Percentiles rank a stretch among this genome's conserved stretches.
Conservation (phyloP, 2,888 invertebrate species). For the Dorcus parallelipipedus region DNA sequence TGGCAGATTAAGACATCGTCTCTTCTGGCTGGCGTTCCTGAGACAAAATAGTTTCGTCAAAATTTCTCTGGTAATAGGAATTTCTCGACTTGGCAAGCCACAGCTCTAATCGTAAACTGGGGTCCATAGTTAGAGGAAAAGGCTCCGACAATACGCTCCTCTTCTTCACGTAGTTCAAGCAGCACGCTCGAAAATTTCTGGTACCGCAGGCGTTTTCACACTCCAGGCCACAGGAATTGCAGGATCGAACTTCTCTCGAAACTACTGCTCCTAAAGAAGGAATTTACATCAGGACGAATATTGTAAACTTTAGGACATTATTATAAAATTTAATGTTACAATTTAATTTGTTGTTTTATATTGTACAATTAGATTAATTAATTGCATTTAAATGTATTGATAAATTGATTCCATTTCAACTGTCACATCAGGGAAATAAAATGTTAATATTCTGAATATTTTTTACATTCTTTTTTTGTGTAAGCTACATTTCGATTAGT, state of each 20-base stretch:
- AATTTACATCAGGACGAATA: no score
- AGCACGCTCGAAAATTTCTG: constrained; percentile 66
- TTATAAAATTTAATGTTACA: not conserved
- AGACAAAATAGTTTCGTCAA: constrained; percentile 12
- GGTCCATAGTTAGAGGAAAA: constrained; percentile 37
- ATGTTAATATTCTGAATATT: no score
- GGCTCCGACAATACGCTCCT: constrained; percentile 45
- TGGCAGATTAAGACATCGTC: not conserved
- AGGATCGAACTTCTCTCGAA: constrained; percentile 40
- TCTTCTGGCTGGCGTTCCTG: constrained; percentile 9
- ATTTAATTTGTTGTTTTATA: not conserved
- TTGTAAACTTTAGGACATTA: no score
- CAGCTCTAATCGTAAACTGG: constrained; percentile 41
- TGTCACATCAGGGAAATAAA: no score
- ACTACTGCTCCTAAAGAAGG: constrained; percentile 4
- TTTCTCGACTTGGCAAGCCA: constrained; percentile 43
- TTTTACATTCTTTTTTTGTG: no score
- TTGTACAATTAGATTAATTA: not conserved
- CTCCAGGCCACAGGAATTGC: constrained; percentile 67
- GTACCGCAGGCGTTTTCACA: constrained; percentile 67
- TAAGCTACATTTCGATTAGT: no score
- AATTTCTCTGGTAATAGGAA: constrained; percentile 26
- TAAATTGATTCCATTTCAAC: no score
- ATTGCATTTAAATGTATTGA: no score
- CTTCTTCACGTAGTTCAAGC: constrained; percentile 68